Evolutionary conservation across 2,113 vertebrate species (phyloP), one percentile per base, ranked within the genome.

Genomic region (Rhizomys pruinosus): DNA sequence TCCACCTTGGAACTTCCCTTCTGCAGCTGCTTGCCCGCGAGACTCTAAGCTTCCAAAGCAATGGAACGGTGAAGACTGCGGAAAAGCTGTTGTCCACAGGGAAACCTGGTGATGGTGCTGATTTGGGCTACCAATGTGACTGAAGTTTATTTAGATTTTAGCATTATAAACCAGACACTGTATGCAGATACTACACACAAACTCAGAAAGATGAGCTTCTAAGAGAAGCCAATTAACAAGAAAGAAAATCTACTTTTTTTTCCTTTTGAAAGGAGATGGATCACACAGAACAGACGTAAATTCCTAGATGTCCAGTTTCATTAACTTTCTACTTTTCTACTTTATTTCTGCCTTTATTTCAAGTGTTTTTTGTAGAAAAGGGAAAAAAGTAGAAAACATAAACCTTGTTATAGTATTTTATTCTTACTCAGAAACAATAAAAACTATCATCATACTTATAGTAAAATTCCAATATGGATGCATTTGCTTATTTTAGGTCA

Each of bases 41-140:
- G 63, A 95, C n/a, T 79, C 27, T 84, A 77, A 89, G 66, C 87
- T 92, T 96, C 68, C 90, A 91, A 81, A 93, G 82, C 47, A 90
- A 73, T 16, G 32, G 1, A 57, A 20, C 12, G 37, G 82, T 9
- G 59, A 84, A 92, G 61, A 52, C 17, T 89, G 93, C 92, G 85
- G 29, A 32, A 34, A 80, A n/a, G 42, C 68, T 64, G 78, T 44
- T 92, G 71, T 84, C 91, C 12, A 79, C 3, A 72, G 89, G 68
- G 61, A 95, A 89, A 86, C 42, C 22, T 57, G 89, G 80, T 63
- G 47, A 22, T 15, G 22, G 3, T 90, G 64, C 59, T 59, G 89
- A 68, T 23, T 78, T 52, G 32, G 72, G 76, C 89, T 93, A 79
- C 66, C 55, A 59, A n/a, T 44, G 27, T 22, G 61, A 44, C 86